Base-by-base conservation (phyloP, 2,888 invertebrate species). In the Ennomos fuscantarius region DNA sequence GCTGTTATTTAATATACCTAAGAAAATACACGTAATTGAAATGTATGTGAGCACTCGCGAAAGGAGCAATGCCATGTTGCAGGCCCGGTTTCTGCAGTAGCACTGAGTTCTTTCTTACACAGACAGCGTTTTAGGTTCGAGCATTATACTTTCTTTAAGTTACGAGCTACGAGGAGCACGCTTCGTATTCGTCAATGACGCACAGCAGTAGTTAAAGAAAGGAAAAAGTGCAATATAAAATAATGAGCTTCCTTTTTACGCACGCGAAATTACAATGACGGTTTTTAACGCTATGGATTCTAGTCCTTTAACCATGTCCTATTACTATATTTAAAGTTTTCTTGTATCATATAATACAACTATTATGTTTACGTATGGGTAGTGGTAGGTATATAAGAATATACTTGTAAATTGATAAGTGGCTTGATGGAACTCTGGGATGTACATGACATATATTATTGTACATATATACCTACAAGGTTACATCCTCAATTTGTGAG, bases 61-160 rank as follows among this genome's bases (percentile, higher is more conserved):
- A 73, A 81, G 73, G 63, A 66, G 73, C 66, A 70, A 78, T 79
- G 79, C 78, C 91, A 90, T 91, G 84, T 81, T 87, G 81, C 73
- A 63, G 62, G 75, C 76, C 75, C 81, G 81, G 82, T 73, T 76
- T 81, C 82, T 72, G 76, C 67, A 70, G 73, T 74, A 79, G 73
- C 74, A 91, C 91, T 91, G 83, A 84, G 9, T 46, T 36, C 37
- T 24, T 53, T 33, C 54, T 75, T 73, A 76, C 72, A 1, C 75
- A 78, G 68, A 65, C 63, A 67, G 63, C 61, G 74, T 74, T 79
- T 67, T 71, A 74, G 66, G 74, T 62, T 59, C 61, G 65, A 65
- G 62, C 70, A 70, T 73, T 81, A n/a, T n/a, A 86, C 89, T 89
- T 89, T 87, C 89, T 84, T 87, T 82, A n/a, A n/a, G n/a, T n/a